Evolutionary conservation across 2,888 invertebrate genomes (phyloP).

Genomic region (Iselma pallidipennis): DNA sequence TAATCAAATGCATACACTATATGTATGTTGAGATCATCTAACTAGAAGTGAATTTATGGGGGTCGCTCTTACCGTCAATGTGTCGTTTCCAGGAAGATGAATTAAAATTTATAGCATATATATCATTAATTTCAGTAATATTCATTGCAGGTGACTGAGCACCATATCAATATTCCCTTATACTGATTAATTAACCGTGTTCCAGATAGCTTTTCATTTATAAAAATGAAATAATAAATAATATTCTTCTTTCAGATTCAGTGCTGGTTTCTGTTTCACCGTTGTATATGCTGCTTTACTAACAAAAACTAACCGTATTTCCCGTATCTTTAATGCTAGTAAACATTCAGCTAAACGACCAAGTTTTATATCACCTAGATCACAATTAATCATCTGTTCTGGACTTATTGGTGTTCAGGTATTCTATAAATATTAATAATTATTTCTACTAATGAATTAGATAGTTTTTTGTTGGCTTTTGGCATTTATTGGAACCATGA

Average conservation of each 20-base stretch:
- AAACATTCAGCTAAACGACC: slow-evolving; percentile 94
- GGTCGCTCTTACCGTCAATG: too few relatives aligned
- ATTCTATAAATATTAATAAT: slow-evolving; percentile 4
- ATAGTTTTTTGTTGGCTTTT: background rate
- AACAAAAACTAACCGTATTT: slow-evolving; percentile 97
- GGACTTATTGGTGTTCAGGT: slow-evolving; percentile 89
- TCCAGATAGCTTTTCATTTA: background rate
- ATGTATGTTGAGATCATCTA: too few relatives aligned
- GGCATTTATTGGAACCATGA: slow-evolving; percentile 3
- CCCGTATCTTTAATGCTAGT: slow-evolving; percentile 95
- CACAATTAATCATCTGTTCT: slow-evolving; percentile 87
- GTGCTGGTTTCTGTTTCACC: slow-evolving; percentile 95
- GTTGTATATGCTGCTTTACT: slow-evolving; percentile 95
- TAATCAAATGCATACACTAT: too few relatives aligned
- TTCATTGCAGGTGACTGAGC: too few relatives aligned
- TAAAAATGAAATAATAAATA: background rate
- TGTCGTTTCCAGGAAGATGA: too few relatives aligned
- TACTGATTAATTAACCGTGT: too few relatives aligned
- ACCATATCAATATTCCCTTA: too few relatives aligned
- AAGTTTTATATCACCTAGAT: slow-evolving; percentile 89
- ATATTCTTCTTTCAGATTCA: slow-evolving; percentile 63
- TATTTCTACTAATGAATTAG: background rate
- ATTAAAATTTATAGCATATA: too few relatives aligned
- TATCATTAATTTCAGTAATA: too few relatives aligned
- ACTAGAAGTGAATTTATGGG: too few relatives aligned